These are phyloP conservation scores for Nannobrachium achirus DNA, from an alignment of 2,113 vertebrate genomes.

Conservation along the genomic window DNA sequence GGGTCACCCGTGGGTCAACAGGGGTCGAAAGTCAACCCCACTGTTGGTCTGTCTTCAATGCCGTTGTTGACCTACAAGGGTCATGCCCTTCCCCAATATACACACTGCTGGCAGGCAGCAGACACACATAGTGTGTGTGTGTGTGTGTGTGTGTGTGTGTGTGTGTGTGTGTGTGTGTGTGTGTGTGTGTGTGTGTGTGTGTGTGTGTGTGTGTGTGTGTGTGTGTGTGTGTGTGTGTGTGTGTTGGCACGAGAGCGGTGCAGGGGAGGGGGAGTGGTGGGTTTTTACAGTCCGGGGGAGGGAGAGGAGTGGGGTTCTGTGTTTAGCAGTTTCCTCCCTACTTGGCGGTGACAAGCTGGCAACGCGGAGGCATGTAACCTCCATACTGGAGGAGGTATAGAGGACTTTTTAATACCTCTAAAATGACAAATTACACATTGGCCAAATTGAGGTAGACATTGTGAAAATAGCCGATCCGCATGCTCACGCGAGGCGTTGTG, in stretches of 20 bases:
- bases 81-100: slow-evolving; percentile 24
- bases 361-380: slow-evolving; percentile 60
- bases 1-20: slow-evolving; percentile 38
- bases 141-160: slow-evolving; percentile 8
- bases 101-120: no score
- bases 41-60: slow-evolving; percentile 38
- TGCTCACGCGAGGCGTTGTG: background rate
- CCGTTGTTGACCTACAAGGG: slow-evolving; percentile 20
- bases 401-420: no score
- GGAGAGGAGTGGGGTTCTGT: slow-evolving; percentile 7
- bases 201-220: slow-evolving; percentile 3
- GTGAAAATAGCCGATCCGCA: slow-evolving; percentile 8
- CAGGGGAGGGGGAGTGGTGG: slow-evolving; percentile 12
- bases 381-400: slow-evolving; percentile 19
- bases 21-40: slow-evolving; percentile 58
- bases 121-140: background rate
- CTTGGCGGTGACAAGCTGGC: slow-evolving; percentile 52
- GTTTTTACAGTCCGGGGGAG: slow-evolving; percentile 23
- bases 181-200: background rate
- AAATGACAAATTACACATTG: no score
- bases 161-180: slow-evolving; percentile 6
- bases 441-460: no score
- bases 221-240: slow-evolving; percentile 8
- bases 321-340: slow-evolving; percentile 50
- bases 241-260: background rate